Conservation (phyloP, 2,888 invertebrate genomes). For the Drosophila phalerata region DNA sequence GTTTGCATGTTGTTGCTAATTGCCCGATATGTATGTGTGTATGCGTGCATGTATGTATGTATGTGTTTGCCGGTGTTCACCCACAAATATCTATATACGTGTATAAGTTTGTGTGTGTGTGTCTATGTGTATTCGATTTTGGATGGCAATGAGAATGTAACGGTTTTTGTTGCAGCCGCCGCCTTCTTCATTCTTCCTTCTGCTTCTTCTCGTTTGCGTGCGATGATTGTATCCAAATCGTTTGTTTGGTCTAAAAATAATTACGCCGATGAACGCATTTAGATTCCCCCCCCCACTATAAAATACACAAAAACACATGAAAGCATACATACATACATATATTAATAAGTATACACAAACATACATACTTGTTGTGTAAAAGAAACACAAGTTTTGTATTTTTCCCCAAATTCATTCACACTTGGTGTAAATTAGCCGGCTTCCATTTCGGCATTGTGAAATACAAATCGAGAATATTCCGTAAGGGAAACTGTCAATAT, state of each 20-base stretch:
- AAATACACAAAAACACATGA: constrained; percentile 22
- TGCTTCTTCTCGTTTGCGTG: constrained; percentile 26
- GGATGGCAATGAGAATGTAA: constrained; percentile 59
- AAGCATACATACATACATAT: constrained; percentile 10
- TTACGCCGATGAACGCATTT: constrained; percentile 74
- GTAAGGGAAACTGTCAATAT: constrained; percentile 6
- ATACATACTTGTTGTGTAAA: constrained; percentile 21
- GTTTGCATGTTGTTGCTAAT: constrained; percentile 75
- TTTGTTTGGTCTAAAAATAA: constrained; percentile 80
- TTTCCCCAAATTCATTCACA: constrained; percentile 63
- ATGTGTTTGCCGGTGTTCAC: constrained; percentile 50
- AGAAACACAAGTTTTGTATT: constrained; percentile 21
- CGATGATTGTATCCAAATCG: constrained; percentile 69
- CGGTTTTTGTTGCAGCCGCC: constrained; percentile 41
- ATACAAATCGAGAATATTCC: constrained; percentile 58
- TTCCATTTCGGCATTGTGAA: constrained; percentile 58
- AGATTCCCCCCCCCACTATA: constrained; percentile 57
- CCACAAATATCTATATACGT: constrained; percentile 22
- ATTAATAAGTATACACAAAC: constrained; percentile 28
- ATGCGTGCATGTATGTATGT: constrained; percentile 32
- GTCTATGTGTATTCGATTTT: constrained; percentile 22
- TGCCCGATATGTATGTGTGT: constrained; percentile 53
- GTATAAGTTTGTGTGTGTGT: not conserved
- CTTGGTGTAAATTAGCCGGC: constrained; percentile 54
- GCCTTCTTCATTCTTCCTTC: constrained; percentile 20